phyloP scores from a whole-genome alignment of 2,888 invertebrate species.

The Mactromeris polynyma region DNA sequence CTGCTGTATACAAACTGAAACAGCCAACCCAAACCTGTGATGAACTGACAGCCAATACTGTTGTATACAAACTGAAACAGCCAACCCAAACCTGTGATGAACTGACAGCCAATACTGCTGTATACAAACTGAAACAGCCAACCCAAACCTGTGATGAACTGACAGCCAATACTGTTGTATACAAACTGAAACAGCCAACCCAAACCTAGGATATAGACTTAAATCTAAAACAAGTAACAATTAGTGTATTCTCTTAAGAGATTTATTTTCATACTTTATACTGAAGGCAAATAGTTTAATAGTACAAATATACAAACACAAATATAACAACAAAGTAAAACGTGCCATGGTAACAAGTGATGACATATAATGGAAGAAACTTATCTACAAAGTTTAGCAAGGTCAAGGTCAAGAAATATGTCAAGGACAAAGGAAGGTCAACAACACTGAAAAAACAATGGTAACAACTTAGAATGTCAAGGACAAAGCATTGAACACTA shows the following conservation, averaged over 20 bases:
- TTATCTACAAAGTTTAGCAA: not conserved
- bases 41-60: no score
- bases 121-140: no score
- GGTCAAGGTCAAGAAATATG: not conserved
- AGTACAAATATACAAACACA: constrained; percentile 30
- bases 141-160: no score
- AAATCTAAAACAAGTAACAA: not conserved
- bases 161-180: no score
- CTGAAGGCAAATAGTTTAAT: constrained; percentile 16
- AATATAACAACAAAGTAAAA: constrained; percentile 25
- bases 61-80: no score
- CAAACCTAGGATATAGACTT: no score
- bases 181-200: no score
- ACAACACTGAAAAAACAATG: not conserved
- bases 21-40: no score
- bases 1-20: no score
- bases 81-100: no score
- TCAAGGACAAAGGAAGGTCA: constrained; percentile 2
- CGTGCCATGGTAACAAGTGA: constrained; percentile 45
- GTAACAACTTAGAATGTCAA: not conserved
- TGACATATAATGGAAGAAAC: not conserved
- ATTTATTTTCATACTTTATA: constrained; percentile 12
- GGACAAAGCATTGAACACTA: not conserved
- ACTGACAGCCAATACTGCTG: no score
- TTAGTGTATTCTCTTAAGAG: not conserved